phyloP scores from a whole-genome alignment of 2,888 invertebrate genomes.

The Poecilobothrus nobilitatus region DNA sequence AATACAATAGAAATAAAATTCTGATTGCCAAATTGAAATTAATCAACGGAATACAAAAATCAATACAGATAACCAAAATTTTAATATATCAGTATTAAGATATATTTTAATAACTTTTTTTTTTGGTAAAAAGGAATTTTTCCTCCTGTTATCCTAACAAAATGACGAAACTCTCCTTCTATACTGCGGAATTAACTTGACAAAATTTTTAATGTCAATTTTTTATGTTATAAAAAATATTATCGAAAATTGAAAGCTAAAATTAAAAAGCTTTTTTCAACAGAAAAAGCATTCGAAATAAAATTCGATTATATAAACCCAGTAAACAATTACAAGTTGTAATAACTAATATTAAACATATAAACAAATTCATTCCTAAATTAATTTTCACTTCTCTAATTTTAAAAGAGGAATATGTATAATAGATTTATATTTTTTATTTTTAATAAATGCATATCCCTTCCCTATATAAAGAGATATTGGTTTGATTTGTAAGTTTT shows the following conservation, averaged over 20 bases:
- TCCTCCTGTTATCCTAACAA: slow-evolving; percentile 6
- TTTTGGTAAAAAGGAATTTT: not conserved
- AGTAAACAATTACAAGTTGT: not conserved
- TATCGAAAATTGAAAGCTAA: not conserved
- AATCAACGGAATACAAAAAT: not conserved
- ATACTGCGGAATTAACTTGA: not conserved
- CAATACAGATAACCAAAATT: not conserved
- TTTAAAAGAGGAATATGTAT: too few relatives aligned
- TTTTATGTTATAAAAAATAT: not conserved
- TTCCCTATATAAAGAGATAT: too few relatives aligned
- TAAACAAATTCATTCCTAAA: too few relatives aligned
- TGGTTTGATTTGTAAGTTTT: too few relatives aligned
- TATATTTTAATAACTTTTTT: not conserved
- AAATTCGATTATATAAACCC: not conserved
- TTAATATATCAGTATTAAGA: not conserved
- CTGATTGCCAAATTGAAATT: not conserved
- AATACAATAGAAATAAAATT: not conserved
- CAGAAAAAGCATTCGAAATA: too few relatives aligned
- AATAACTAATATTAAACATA: too few relatives aligned
- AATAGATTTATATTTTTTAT: too few relatives aligned
- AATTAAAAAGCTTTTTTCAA: not conserved
- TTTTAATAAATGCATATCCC: too few relatives aligned
- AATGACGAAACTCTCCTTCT: slow-evolving; percentile 4
- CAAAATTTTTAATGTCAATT: not conserved
- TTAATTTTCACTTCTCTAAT: too few relatives aligned